Evolutionary conservation across 2,888 invertebrate species (phyloP), one percentile per base, ranked within the genome.

Genomic region (Bellardia pandia): DNA sequence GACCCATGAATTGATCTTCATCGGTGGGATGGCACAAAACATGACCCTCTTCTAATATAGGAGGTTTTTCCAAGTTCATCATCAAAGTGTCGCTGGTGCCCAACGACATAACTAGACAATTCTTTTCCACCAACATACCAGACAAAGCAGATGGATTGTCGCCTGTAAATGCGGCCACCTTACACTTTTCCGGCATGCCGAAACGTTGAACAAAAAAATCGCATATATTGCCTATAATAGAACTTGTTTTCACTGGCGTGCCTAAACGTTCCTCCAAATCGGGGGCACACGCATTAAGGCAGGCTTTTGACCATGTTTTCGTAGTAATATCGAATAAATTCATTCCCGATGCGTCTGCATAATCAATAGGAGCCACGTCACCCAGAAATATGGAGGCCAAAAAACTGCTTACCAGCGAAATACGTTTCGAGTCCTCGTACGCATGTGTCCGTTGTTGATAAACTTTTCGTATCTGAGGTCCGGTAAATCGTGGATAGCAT

Each of bases 51-150:
- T 95, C 93, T 0, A 96, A 95, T 6, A 95, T 95, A 69, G 95
- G 95, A 0, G 97, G 96, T 45, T 95, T 94, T 37, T 95, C 94
- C 7, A 98, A 94, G 93, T 97, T 97, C 83, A 97, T 94, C 91
- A 99, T 97, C 1, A 98, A 93, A 0, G 98, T 98, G 93, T 99
- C 99, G 93, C 98, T 99, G 0, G 99, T 99, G 8, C 99, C 98
- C 79, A 98, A 94, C 90, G 98, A 98, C 64, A 98, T 96, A 0
- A 97, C 97, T 30, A 99, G 94, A 95, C 98, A 98, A 77, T 96
- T 96, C 51, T 96, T 94, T 16, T 95, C 95, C 5, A 98, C 94
- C 53, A 96, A 95, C 94, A 99, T 96, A 95, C 97, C 97, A 88
- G 96, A 96, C 33, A 98, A 94, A 0, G 98, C 97, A 2, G 97